These are phyloP conservation scores for Melanargia galathea DNA, from an alignment of 2,888 invertebrate species.

Conservation along the genomic window DNA sequence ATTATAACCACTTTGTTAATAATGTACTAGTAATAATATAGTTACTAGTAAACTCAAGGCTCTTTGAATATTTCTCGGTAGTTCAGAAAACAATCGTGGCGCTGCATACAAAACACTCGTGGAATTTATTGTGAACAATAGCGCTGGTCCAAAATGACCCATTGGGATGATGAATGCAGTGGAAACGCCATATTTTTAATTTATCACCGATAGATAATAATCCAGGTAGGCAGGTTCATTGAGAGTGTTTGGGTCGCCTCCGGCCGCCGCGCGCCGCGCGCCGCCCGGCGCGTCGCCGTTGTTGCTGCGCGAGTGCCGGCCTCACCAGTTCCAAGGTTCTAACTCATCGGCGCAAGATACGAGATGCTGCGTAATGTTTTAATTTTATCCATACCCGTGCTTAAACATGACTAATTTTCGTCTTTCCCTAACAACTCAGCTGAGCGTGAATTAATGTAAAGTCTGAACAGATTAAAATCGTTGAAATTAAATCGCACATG, in stretches of 20 bases:
- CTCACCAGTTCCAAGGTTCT: constrained; percentile 43
- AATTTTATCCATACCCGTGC: background rate
- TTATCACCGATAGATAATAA: constrained; percentile 77
- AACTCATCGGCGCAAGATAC: constrained; percentile 35
- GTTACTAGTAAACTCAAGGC: background rate
- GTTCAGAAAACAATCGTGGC: constrained; percentile 39
- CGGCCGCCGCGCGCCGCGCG: constrained; percentile 66
- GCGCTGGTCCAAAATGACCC: constrained; percentile 55
- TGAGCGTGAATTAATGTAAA: too few relatives aligned
- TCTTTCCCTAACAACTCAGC: too few relatives aligned
- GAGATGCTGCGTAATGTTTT: constrained; percentile 38
- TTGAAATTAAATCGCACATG: too few relatives aligned
- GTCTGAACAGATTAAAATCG: too few relatives aligned
- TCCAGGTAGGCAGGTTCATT: constrained; percentile 80
- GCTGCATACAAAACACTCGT: constrained; percentile 44
- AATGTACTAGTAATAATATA: too few relatives aligned
- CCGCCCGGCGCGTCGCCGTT: constrained; percentile 65
- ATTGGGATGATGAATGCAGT: constrained; percentile 75
- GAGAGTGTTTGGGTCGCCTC: constrained; percentile 55
- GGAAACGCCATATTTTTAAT: constrained; percentile 78
- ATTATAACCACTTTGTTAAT: too few relatives aligned
- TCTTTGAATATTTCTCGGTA: constrained; percentile 31
- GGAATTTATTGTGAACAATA: constrained; percentile 41
- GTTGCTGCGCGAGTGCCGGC: constrained; percentile 50
- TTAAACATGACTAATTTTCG: too few relatives aligned